A percentile compares a stretch with the other conserved stretches of the same genome.
phyloP scores from a whole-genome alignment of 2,113 vertebrate genomes.

The Protobothrops mucrosquamatus region DNA sequence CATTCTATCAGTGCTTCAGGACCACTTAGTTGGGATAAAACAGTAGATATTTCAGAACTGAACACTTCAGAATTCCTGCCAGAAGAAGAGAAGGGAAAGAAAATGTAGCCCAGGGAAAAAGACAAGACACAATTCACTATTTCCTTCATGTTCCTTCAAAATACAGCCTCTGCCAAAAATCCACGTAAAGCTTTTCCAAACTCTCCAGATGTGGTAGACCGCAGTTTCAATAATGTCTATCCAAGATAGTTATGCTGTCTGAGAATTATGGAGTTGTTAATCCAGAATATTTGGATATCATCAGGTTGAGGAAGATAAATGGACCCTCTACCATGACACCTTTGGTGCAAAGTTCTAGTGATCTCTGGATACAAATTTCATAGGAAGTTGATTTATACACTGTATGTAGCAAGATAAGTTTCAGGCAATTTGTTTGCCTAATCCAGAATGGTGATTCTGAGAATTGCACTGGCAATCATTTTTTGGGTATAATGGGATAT shows the following conservation, averaged over 20 bases:
- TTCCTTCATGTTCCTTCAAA: neutral
- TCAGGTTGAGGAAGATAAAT: neutral
- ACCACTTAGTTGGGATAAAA: slow-evolving; percentile 19
- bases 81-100: neutral
- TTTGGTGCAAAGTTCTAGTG: neutral
- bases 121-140: neutral
- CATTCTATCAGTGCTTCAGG: slow-evolving; percentile 31
- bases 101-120: neutral
- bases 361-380: neutral
- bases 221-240: neutral
- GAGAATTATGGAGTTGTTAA: neutral
- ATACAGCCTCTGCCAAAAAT: neutral
- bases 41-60: neutral
- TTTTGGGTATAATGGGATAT: neutral
- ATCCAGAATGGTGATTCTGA: neutral
- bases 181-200: neutral
- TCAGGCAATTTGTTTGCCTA: neutral
- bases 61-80: neutral
- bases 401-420: neutral
- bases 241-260: neutral
- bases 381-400: neutral
- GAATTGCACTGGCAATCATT: neutral
- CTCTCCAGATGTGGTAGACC: neutral
- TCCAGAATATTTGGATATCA: neutral
- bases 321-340: neutral